phyloP scores from a whole-genome alignment of 2,888 invertebrate species.

The Drosophila setosimentum region DNA sequence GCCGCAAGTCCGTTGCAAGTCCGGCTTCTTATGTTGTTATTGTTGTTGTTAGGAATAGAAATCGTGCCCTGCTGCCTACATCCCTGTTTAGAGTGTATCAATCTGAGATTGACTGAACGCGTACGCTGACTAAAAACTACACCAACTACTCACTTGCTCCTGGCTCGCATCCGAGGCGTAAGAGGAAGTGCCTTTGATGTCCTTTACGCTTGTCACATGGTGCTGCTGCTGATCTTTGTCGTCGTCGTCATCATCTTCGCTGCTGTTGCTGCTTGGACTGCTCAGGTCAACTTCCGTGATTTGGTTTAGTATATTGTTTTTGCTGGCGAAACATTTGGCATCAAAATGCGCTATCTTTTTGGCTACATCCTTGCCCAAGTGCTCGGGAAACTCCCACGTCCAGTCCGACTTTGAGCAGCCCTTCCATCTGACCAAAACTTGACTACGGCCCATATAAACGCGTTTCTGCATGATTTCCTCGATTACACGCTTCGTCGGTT shows the following conservation, averaged over 20 bases:
- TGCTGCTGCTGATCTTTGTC: neutral
- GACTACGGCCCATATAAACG: neutral
- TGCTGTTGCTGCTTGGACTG: neutral
- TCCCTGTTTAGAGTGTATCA: neutral
- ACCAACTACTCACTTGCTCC: neutral
- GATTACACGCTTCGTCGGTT: neutral
- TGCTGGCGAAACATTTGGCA: neutral
- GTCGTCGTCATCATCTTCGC: neutral
- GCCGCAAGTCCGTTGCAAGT: neutral
- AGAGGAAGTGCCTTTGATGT: neutral
- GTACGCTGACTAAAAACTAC: neutral
- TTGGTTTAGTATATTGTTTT: rapidly evolving
- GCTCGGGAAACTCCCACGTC: conserved; percentile 54
- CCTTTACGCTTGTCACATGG: neutral
- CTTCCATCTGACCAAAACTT: conserved; percentile 44
- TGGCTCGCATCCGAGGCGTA: neutral
- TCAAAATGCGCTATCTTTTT: conserved; percentile 44
- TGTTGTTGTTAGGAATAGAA: no score
- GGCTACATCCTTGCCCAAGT: conserved; percentile 30
- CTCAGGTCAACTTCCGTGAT: neutral
- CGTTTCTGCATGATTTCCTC: neutral
- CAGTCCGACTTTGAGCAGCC: neutral
- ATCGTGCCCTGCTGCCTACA: neutral
- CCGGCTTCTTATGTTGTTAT: no score
- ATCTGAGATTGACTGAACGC: neutral